Evolutionary conservation across 2,797 vertebrate species (phyloP).

Genomic region (Nyctalus aviator): DNA sequence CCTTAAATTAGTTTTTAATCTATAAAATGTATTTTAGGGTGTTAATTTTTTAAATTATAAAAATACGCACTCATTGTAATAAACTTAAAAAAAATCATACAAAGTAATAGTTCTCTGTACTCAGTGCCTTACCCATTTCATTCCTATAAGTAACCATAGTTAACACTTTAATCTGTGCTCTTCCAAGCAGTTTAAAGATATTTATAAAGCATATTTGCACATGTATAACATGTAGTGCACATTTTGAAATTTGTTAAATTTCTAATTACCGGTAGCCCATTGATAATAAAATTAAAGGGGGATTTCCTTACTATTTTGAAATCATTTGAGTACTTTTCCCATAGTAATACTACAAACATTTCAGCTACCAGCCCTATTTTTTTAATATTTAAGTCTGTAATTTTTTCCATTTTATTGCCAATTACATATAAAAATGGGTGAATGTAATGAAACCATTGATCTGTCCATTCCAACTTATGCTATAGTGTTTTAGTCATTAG

Average conservation of each 20-base stretch:
- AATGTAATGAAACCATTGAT: background rate
- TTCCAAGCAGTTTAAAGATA: background rate
- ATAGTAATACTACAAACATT: background rate
- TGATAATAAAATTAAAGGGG: background rate
- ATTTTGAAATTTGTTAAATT: constrained; percentile 47
- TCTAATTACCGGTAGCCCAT: background rate
- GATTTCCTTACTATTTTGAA: constrained; percentile 44
- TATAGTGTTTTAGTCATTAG: background rate
- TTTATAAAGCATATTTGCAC: background rate
- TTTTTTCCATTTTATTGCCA: constrained; percentile 15
- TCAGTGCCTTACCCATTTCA: background rate
- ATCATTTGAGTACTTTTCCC: background rate
- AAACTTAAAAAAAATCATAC: constrained; percentile 62
- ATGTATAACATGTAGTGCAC: background rate
- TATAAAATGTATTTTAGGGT: constrained; percentile 42
- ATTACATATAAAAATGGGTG: constrained; percentile 7
- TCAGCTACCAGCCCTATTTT: constrained; percentile 33
- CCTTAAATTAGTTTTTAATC: constrained; percentile 41
- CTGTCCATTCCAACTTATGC: background rate
- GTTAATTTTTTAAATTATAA: constrained; percentile 45
- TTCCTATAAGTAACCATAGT: background rate
- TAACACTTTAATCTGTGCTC: constrained; percentile 19
- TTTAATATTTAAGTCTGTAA: background rate
- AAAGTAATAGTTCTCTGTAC: constrained; percentile 39
- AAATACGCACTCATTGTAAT: constrained; percentile 4